Evolutionary conservation across 2,797 vertebrate genomes (phyloP), one percentile per base, ranked within the genome.

Genomic region (Cossypha heuglini): DNA sequence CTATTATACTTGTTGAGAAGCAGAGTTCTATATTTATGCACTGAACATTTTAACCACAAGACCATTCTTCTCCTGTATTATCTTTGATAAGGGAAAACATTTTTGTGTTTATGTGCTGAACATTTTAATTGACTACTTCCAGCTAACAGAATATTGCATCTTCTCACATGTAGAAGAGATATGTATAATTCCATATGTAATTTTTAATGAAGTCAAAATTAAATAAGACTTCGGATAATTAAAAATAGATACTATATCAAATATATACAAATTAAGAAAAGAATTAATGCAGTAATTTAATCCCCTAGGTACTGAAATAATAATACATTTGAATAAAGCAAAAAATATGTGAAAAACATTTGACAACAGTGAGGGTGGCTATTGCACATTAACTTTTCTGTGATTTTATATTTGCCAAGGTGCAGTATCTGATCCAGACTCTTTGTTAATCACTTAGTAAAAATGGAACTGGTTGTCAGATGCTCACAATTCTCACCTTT

Each of bases 191-290:
- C 91, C 58, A 81, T 92, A 86, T 90, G 89, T 74, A 95, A 92
- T 93, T 94, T 96, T 95, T 93, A 97, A 97, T 95, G 92, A 96
- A 96, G 63, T 87, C 15, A 94, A 93, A 96, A 95, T 88, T 95
- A 91, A 95, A 87, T 92, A 94, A 94, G 91, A 88, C 91, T 88
- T 88, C 49, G 64, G 90, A 97, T 96, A 96, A 97, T 96, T 97
- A 95, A 96, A 97, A 96, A 62, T 71, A 96, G 94, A 95, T 95
- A 96, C 52, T 76, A 40, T 93, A 96, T 96, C 80, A 94, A 95
- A 80, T 82, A 79, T 52, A 72, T 77, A 93, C 55, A 93, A 95
- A 97, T 91, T 86, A 95, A 82, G 69, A 77, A 95, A 92, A 94
- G 5, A 95, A 96, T 85, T 90, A 77, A 87, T 71, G 46, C 25